Evolutionary conservation across 2,888 invertebrate species (phyloP).

Genomic region (Epirrhoe alternata): DNA sequence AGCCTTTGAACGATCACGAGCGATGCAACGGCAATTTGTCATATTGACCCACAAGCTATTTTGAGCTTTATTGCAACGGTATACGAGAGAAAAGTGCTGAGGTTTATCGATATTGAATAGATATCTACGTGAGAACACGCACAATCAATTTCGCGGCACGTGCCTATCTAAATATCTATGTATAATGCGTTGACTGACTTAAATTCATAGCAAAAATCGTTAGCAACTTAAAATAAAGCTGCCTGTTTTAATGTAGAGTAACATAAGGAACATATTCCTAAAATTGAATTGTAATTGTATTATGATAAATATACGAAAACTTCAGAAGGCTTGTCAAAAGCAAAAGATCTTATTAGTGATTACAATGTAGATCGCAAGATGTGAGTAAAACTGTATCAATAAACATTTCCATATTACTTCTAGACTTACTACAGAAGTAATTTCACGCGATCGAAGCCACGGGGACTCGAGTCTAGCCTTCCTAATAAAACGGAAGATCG

Average conservation of each 20-base stretch:
- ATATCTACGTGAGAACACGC: constrained; percentile 64
- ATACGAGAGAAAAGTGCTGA: constrained; percentile 22
- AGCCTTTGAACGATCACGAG: constrained; percentile 38
- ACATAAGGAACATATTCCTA: neutral
- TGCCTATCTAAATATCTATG: constrained; percentile 50
- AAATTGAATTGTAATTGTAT: neutral
- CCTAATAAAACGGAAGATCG: constrained; percentile 59
- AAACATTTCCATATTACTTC: too few relatives aligned
- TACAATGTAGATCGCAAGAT: too few relatives aligned
- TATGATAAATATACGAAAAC: too few relatives aligned
- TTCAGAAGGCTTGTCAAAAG: too few relatives aligned
- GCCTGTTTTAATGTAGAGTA: neutral
- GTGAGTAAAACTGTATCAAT: too few relatives aligned
- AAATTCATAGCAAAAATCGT: neutral
- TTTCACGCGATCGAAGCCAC: too few relatives aligned
- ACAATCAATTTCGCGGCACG: constrained; percentile 73
- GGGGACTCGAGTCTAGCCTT: constrained; percentile 3
- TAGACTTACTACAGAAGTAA: too few relatives aligned
- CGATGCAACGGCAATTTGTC: constrained; percentile 67
- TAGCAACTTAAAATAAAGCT: neutral
- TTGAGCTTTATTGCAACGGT: constrained; percentile 23
- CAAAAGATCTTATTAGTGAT: too few relatives aligned
- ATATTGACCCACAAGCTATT: constrained; percentile 26
- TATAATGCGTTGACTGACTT: neutral
- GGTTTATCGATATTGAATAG: constrained; percentile 5